phyloP scores from a whole-genome alignment of 30 jellyfish, hydroid and myxozoan species.

The Morbakka virulenta region DNA sequence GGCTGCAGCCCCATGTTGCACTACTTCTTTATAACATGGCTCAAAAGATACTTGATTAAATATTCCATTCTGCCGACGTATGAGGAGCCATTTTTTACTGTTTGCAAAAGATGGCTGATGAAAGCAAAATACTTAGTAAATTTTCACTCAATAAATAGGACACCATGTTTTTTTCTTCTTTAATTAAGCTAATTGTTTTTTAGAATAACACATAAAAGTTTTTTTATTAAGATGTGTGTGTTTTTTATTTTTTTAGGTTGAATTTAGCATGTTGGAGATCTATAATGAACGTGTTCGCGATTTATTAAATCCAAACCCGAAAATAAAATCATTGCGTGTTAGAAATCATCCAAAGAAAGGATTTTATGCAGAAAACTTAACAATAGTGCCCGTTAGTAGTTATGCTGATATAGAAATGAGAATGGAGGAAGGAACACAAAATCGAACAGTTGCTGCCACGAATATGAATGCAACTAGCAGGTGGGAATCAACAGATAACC shows the following conservation, averaged over 20 bases:
- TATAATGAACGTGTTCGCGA: conserved; percentile 97
- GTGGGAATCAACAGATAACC: conserved; percentile 16
- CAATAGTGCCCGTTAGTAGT: conserved; percentile 89
- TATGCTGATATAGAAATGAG: conserved; percentile 85
- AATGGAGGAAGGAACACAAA: conserved; percentile 93
- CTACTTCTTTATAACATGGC: no score
- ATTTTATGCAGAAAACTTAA: conserved; percentile 86
- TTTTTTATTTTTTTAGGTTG: conserved; percentile 59
- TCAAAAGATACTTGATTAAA: no score
- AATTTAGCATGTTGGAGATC: conserved; percentile 94
- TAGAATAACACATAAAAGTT: no score
- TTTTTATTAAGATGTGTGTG: no score
- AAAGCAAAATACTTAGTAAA: no score
- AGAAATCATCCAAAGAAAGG: conserved; percentile 97
- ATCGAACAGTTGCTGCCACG: conserved; percentile 96
- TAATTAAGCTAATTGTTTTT: no score
- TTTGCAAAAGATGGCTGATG: no score
- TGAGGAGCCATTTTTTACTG: no score
- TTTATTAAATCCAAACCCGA: conserved; percentile 84
- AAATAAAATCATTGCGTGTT: conserved; percentile 78
- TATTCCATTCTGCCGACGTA: no score
- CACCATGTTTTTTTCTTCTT: no score
- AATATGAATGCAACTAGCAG: conserved; percentile 99
- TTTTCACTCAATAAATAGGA: no score
- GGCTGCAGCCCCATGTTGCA: no score